Percentiles rank a stretch among this genome's conserved stretches.
Evolutionary conservation across 2,113 vertebrate genomes (phyloP).

Genomic region (Meriones unguiculatus): DNA sequence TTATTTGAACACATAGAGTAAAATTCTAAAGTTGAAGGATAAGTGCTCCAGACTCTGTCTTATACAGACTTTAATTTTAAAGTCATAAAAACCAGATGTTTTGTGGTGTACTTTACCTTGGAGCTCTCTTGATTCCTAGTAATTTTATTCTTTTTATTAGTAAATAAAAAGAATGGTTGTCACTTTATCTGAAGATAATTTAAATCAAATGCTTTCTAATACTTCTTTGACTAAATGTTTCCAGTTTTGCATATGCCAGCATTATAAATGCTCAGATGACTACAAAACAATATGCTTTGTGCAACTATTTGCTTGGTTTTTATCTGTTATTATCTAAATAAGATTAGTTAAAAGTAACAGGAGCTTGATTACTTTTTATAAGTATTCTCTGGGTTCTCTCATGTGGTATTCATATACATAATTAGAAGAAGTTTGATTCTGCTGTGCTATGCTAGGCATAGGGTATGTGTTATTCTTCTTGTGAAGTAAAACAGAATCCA

Average conservation of each 20-base stretch:
- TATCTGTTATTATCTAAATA: constrained; percentile 61
- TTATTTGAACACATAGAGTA: neutral
- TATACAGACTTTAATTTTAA: neutral
- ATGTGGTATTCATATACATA: constrained; percentile 4
- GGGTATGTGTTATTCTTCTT: neutral
- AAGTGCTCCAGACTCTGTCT: neutral
- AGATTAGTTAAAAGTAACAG: constrained; percentile 55
- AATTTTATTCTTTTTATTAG: neutral
- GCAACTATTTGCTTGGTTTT: constrained; percentile 48
- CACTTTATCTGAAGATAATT: constrained; percentile 48
- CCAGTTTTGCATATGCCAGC: constrained; percentile 74
- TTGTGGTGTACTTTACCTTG: neutral
- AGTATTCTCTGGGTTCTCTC: neutral
- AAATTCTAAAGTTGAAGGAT: neutral
- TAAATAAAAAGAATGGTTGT: neutral
- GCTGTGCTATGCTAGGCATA: neutral
- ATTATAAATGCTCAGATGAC: constrained; percentile 56
- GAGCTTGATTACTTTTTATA: constrained; percentile 52
- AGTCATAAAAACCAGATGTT: neutral
- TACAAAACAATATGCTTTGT: constrained; percentile 59
- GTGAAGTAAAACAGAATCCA: constrained; percentile 35
- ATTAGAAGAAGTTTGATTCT: constrained; percentile 22
- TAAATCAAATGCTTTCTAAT: constrained; percentile 54
- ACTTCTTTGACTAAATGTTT: constrained; percentile 25
- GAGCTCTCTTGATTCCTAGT: neutral